These are phyloP conservation scores for Staurois parvus DNA, from an alignment of 2,797 vertebrate genomes.

Conservation along the genomic window DNA sequence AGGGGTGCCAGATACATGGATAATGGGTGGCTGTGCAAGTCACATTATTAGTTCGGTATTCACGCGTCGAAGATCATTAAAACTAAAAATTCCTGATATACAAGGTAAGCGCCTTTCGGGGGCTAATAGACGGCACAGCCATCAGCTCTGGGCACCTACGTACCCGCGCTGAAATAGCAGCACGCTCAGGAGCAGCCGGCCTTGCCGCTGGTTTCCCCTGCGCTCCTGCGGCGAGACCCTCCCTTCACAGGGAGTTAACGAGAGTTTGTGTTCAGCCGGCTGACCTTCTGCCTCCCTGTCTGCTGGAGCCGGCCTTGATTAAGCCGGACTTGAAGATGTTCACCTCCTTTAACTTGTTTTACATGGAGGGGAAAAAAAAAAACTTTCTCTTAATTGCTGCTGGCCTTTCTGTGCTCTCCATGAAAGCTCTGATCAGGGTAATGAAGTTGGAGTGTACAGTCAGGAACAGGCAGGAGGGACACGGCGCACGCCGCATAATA, in stretches of 20 bases:
- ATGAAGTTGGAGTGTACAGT: slow-evolving; percentile 66
- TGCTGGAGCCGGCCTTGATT: slow-evolving; percentile 57
- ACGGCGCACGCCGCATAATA: background rate
- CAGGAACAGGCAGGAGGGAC: slow-evolving; percentile 57
- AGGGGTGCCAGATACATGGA: too few relatives aligned
- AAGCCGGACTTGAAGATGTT: slow-evolving; percentile 57
- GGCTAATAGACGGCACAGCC: slow-evolving; percentile 14
- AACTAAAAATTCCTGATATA: background rate
- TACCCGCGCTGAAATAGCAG: slow-evolving; percentile 12
- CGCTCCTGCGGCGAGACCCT: slow-evolving; percentile 41
- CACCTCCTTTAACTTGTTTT: slow-evolving; percentile 57
- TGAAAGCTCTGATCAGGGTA: slow-evolving; percentile 68
- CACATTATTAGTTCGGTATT: background rate
- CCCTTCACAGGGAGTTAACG: slow-evolving; percentile 55
- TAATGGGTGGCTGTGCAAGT: background rate
- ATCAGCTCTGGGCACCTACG: background rate
- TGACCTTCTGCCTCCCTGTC: slow-evolving; percentile 56
- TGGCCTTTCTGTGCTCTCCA: slow-evolving; percentile 67
- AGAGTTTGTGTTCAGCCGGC: slow-evolving; percentile 51
- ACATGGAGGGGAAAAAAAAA: slow-evolving; percentile 61
- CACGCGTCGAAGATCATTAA: slow-evolving; percentile 14
- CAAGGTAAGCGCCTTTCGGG: background rate
- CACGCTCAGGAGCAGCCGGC: slow-evolving; percentile 40
- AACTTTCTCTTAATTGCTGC: slow-evolving; percentile 71
- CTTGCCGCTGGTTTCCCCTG: slow-evolving; percentile 30